Evolutionary conservation across 2,797 vertebrate genomes (phyloP), one percentile per base, ranked within the genome.

Genomic region (Girardinus metallicus): DNA sequence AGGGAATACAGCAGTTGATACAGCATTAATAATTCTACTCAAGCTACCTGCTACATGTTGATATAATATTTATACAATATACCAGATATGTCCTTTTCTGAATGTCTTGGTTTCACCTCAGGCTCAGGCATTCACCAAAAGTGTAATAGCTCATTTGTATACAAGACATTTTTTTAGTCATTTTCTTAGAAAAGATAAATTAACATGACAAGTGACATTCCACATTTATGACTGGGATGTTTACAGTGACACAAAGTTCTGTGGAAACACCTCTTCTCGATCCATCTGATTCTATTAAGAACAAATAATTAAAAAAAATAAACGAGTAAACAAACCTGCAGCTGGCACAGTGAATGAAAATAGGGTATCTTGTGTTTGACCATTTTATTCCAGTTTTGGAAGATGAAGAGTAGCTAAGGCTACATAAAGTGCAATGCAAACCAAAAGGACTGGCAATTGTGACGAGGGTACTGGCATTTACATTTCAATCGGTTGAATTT

Each of bases 1-100:
- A 82, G 87, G 87, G 86, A 80, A 85, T 86, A 87, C 86, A 80
- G 87, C 83, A 47, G 89, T 87, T 78, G 0, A 87, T 89, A 84
- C 92, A 93, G 89, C 92, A 91, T 93, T 89, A 94, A 91, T 91
- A 92, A 91, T 92, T 91, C 85, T 92, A 92, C 91, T 93, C 90
- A 82, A 92, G 87, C 91, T 93, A 93, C 82, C 91, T 89, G 93
- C 93, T 93, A 95, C 90, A 90, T 91, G 85, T 91, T 87, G 83
- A 91, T 89, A 90, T 87, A 89, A 92, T 89, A 93, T 91, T 92
- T 89, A 85, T 88, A 94, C 90, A 90, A 81, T 90, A 90, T 87
- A 86, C 79, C 84, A 91, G 83, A 88, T 68, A 74, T 81, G 83
- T 85, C 87, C 51, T 88, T 55, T 80, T 89, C 80, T 89, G 29